These are phyloP conservation scores for Agonopterix arenella DNA, from an alignment of 2,888 invertebrate genomes.

Conservation along the genomic window DNA sequence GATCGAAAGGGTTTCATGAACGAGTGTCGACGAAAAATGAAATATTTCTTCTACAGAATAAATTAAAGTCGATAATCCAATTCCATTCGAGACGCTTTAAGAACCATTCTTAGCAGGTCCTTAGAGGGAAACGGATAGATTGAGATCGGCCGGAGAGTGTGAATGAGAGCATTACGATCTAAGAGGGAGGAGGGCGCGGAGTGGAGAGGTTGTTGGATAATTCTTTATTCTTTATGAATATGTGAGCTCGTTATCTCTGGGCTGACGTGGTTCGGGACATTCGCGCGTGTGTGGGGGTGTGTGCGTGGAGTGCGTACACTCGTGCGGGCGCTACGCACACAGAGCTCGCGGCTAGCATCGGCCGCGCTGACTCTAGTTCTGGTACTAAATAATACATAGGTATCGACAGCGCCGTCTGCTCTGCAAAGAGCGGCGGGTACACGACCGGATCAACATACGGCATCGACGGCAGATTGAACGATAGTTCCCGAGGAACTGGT, in stretches of 20 bases:
- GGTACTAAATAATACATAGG: slow-evolving; percentile 74
- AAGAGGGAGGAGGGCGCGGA: slow-evolving; percentile 43
- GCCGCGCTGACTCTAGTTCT: slow-evolving; percentile 42
- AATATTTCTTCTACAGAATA: slow-evolving; percentile 72
- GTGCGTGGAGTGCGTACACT: slow-evolving; percentile 32
- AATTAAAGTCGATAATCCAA: slow-evolving; percentile 75
- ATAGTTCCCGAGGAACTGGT: slow-evolving; percentile 77
- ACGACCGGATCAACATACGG: slow-evolving; percentile 76
- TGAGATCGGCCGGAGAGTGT: slow-evolving; percentile 68
- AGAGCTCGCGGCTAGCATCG: slow-evolving; percentile 10
- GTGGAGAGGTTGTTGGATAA: slow-evolving; percentile 61
- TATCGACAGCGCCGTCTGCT: slow-evolving; percentile 67
- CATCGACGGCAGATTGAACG: slow-evolving; percentile 77
- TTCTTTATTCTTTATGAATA: slow-evolving; percentile 77
- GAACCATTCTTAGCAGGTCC: slow-evolving; percentile 51
- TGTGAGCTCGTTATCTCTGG: slow-evolving; percentile 72
- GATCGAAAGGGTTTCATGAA: slow-evolving; percentile 69
- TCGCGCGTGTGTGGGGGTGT: slow-evolving; percentile 39
- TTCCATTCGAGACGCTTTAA: slow-evolving; percentile 42
- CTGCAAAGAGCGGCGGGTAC: slow-evolving; percentile 53
- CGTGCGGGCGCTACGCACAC: slow-evolving; percentile 18
- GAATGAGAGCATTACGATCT: slow-evolving; percentile 71
- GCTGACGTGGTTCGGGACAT: slow-evolving; percentile 57
- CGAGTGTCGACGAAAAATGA: slow-evolving; percentile 58
- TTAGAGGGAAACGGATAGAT: slow-evolving; percentile 72